Conservation (phyloP, 2,113 vertebrate genomes). For the Galeopterus variegatus region DNA sequence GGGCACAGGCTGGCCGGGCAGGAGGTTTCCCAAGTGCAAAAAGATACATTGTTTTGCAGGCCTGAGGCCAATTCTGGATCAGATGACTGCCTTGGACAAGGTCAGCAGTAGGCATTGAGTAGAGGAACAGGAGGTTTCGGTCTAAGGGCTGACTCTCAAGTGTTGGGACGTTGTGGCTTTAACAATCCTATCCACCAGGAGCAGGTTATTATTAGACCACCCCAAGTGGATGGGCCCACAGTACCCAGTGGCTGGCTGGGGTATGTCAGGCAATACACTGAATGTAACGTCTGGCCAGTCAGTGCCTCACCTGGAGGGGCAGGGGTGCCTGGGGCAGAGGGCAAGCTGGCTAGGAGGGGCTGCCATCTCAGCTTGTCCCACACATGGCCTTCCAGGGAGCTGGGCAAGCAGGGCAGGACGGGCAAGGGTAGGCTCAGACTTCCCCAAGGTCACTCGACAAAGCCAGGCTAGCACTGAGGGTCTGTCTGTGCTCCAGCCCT, state of each 20-base stretch:
- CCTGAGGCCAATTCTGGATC: conserved; percentile 85
- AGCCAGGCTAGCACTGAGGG: background rate
- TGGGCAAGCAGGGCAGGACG: background rate
- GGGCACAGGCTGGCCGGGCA: conserved; percentile 73
- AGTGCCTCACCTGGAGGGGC: background rate
- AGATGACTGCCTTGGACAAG: conserved; percentile 14
- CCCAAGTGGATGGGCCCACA: background rate
- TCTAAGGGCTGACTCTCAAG: background rate
- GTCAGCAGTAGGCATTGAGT: background rate
- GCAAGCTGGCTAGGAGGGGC: background rate
- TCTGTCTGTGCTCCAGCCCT: background rate
- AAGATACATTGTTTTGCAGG: conserved; percentile 92
- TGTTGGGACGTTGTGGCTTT: background rate
- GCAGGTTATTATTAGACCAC: background rate
- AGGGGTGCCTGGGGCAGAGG: no score
- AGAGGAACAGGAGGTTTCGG: background rate
- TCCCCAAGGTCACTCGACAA: conserved; percentile 80
- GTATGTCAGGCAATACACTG: no score
- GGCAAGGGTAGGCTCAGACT: background rate
- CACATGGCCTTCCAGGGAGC: background rate
- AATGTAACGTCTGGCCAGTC: background rate
- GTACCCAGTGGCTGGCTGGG: background rate
- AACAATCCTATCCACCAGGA: background rate
- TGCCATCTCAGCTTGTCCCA: background rate
- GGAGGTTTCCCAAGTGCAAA: conserved; percentile 88